Percentiles rank a stretch among this genome's conserved stretches.
Evolutionary conservation across 2,888 invertebrate species (phyloP).

Genomic region (Scaptomyza polygonia): DNA sequence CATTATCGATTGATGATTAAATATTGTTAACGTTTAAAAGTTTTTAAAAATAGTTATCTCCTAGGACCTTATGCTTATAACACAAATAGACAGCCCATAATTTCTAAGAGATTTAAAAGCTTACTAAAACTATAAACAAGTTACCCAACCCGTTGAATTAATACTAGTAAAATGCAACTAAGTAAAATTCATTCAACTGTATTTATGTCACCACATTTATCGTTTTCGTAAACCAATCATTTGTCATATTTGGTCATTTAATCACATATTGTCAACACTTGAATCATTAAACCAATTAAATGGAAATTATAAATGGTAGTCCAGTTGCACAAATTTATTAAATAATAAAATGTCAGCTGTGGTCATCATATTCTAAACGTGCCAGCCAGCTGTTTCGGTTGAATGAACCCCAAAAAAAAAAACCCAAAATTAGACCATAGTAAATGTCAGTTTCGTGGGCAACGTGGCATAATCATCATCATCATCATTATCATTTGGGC

Average conservation of each 20-base stretch:
- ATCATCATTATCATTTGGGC: constrained; percentile 3
- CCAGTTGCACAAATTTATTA: constrained; percentile 52
- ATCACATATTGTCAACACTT: constrained; percentile 59
- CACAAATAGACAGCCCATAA: too few species aligned
- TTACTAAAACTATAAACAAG: too few species aligned
- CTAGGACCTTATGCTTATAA: too few species aligned
- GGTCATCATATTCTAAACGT: constrained; percentile 20
- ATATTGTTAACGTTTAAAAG: neutral
- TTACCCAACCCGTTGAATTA: too few species aligned
- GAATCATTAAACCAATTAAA: constrained; percentile 62
- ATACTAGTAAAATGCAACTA: neutral
- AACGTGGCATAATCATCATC: constrained; percentile 13
- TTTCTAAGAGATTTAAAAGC: too few species aligned
- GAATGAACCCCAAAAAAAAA: constrained; percentile 14
- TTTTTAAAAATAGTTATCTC: neutral
- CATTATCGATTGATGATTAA: neutral
- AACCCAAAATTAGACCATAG: constrained; percentile 10
- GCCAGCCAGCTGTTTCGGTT: constrained; percentile 23
- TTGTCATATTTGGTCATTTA: constrained; percentile 58
- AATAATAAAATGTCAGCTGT: constrained; percentile 59
- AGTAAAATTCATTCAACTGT: too few species aligned
- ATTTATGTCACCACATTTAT: too few species aligned
- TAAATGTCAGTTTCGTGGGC: constrained; percentile 18
- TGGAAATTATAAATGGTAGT: constrained; percentile 53
- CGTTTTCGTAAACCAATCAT: constrained; percentile 28